A percentile compares a stretch with the other conserved stretches of the same genome.
These are phyloP conservation scores for Sphaeridia pumilis DNA, from an alignment of 2,888 invertebrate genomes.

Conservation along the genomic window DNA sequence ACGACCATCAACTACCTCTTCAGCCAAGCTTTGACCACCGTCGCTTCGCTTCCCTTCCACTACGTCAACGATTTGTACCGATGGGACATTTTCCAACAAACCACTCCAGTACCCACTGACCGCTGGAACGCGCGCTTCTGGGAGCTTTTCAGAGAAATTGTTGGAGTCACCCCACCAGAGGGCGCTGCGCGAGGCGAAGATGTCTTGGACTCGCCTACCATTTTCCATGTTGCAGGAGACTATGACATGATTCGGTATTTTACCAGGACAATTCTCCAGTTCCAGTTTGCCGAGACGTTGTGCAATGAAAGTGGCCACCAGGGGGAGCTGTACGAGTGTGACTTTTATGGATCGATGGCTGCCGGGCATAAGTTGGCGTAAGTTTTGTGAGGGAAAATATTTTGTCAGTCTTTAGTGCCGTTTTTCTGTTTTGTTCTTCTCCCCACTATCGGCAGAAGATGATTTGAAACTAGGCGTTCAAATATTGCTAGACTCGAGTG, in stretches of 20 bases:
- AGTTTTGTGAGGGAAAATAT: too few relatives aligned
- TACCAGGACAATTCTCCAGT: slow-evolving; percentile 43
- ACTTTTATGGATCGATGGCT: slow-evolving; percentile 41
- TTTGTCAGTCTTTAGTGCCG: too few relatives aligned
- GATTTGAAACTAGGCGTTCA: too few relatives aligned
- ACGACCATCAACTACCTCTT: slow-evolving; percentile 39
- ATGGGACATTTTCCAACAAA: slow-evolving; percentile 38
- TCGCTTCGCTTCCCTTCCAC: slow-evolving; percentile 40
- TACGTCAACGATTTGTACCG: slow-evolving; percentile 39
- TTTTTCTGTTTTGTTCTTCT: too few relatives aligned
- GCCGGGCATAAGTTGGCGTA: slow-evolving; percentile 40
- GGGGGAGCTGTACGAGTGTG: slow-evolving; percentile 38
- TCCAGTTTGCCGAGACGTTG: slow-evolving; percentile 43
- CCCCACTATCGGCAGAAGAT: too few relatives aligned
- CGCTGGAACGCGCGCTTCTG: slow-evolving; percentile 39
- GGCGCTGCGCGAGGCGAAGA: slow-evolving; percentile 19
- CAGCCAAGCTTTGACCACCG: slow-evolving; percentile 37
- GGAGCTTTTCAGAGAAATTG: slow-evolving; percentile 36
- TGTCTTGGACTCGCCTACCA: slow-evolving; percentile 36
- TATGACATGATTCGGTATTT: slow-evolving; percentile 41
- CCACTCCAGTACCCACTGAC: slow-evolving; percentile 28
- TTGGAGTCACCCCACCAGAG: slow-evolving; percentile 36
- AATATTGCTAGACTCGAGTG: too few relatives aligned
- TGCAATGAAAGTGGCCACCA: slow-evolving; percentile 41
- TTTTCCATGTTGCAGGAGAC: slow-evolving; percentile 37